Conservation (phyloP, 2,797 vertebrate genomes). For the Acipenser ruthenus region DNA sequence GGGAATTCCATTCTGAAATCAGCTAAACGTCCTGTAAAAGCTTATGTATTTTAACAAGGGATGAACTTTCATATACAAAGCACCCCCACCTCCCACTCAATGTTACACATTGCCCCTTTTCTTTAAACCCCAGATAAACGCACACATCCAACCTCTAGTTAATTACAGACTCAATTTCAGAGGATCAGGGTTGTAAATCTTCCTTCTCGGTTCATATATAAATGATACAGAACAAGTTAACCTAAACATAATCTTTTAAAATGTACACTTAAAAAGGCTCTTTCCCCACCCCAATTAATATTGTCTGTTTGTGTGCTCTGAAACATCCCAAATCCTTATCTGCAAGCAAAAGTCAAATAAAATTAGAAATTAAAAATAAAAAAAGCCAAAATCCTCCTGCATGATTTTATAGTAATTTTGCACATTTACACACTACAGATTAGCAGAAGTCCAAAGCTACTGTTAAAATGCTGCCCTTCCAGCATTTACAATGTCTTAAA, state of each 20-base stretch:
- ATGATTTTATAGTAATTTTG: conserved; percentile 10
- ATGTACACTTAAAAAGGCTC: neutral
- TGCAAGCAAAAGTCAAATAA: neutral
- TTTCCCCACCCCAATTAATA: neutral
- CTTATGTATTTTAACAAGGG: conserved; percentile 24
- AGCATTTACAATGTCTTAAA: conserved; percentile 32
- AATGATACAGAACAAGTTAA: neutral
- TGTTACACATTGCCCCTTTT: conserved; percentile 8
- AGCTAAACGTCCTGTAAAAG: conserved; percentile 19
- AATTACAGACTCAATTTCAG: conserved; percentile 15
- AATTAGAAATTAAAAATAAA: neutral
- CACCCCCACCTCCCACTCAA: conserved; percentile 14
- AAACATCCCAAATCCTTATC: conserved; percentile 1
- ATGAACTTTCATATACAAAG: conserved; percentile 25
- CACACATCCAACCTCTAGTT: neutral
- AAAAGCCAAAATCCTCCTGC: conserved; percentile 5
- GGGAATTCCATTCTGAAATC: conserved; percentile 30
- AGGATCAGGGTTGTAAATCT: neutral
- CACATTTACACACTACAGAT: conserved; percentile 12
- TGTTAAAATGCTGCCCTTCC: conserved; percentile 20
- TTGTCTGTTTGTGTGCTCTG: neutral
- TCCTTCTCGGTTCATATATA: neutral
- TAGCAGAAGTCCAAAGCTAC: conserved; percentile 15
- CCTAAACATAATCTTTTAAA: neutral
- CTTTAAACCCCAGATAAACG: neutral